Conservation (phyloP, 2,113 vertebrate genomes). For the Trichomycterus rosablanca region DNA sequence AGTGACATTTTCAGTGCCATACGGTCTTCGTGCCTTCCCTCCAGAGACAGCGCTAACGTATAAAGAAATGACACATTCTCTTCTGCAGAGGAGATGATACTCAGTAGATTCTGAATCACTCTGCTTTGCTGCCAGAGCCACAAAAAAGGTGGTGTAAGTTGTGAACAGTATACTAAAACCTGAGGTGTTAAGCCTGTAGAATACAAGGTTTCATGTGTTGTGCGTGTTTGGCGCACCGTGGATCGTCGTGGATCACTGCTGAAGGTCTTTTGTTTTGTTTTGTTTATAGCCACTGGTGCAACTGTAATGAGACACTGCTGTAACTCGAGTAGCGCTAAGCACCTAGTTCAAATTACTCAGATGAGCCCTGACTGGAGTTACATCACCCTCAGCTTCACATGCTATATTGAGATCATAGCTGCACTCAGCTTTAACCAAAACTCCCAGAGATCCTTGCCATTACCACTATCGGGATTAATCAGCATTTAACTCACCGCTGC, state of each 20-base stretch:
- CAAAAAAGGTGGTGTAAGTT: background rate
- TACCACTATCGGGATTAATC: no score
- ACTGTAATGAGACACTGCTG: conserved; percentile 12
- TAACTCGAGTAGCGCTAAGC: conserved; percentile 33
- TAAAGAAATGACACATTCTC: background rate
- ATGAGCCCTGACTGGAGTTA: conserved; percentile 45
- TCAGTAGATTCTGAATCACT: background rate
- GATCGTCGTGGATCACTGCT: background rate
- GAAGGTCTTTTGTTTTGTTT: no score
- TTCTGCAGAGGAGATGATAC: background rate
- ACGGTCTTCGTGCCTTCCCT: background rate
- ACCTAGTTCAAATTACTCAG: conserved; percentile 27
- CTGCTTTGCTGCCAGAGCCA: background rate
- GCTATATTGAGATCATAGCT: conserved; percentile 13
- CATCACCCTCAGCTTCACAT: conserved; percentile 34
- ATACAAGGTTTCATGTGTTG: conserved; percentile 5
- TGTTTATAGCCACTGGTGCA: no score
- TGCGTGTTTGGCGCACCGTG: no score
- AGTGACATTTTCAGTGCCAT: conserved; percentile 17
- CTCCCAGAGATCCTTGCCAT: no score
- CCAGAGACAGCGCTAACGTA: conserved; percentile 4
- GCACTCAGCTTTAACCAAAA: no score
- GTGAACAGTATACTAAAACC: no score
- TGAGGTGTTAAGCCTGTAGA: background rate
- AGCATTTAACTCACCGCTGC: no score